Evolutionary conservation across 2,888 invertebrate genomes (phyloP).

Genomic region (Lycophotia porphyrea): DNA sequence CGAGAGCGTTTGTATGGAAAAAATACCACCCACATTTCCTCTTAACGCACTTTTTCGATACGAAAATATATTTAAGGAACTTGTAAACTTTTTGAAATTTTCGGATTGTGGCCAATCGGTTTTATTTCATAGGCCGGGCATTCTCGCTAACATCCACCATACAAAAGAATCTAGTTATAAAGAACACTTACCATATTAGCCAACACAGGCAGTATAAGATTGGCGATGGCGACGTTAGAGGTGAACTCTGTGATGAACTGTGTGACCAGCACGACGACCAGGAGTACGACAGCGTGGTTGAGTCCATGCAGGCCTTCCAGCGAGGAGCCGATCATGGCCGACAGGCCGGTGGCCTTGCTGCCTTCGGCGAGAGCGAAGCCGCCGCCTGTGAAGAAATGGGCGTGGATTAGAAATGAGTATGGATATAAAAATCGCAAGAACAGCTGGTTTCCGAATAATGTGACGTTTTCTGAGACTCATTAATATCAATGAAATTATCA

Average conservation of each 20-base stretch:
- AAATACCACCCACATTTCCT: no score
- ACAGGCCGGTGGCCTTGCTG: constrained; percentile 94
- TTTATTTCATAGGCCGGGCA: no score
- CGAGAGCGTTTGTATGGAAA: no score
- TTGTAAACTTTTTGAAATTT: no score
- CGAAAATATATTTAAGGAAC: no score
- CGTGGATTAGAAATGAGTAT: background rate
- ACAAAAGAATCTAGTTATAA: no score
- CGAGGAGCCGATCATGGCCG: constrained; percentile 93
- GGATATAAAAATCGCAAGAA: no score
- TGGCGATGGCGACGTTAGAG: constrained; percentile 97
- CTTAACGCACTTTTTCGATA: no score
- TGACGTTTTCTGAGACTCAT: background rate
- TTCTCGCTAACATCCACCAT: no score
- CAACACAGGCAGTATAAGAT: constrained; percentile 95
- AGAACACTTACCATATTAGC: constrained; percentile 92
- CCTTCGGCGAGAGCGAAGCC: constrained; percentile 98
- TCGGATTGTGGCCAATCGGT: no score
- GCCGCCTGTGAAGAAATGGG: constrained; percentile 90
- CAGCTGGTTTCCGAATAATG: no score
- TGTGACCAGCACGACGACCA: constrained; percentile 94
- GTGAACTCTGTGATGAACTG: constrained; percentile 97
- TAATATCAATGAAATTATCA: background rate
- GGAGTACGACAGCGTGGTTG: constrained; percentile 91
- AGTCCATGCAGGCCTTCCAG: constrained; percentile 92